Conservation (phyloP, 1,140 invertebrate species). For the Drosophila suzukii region DNA sequence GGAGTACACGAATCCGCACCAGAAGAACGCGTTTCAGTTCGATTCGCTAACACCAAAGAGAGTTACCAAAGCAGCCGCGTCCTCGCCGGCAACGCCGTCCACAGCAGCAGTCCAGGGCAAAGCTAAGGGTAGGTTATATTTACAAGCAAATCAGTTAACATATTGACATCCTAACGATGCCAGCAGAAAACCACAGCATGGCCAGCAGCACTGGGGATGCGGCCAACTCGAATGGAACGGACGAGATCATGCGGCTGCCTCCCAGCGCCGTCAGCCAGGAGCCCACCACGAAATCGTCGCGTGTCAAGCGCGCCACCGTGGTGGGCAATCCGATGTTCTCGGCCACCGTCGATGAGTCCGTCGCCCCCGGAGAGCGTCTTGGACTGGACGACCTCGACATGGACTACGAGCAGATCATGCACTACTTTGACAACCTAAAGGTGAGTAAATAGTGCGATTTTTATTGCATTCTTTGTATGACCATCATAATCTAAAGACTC, state of each 20-base stretch:
- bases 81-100: conserved; percentile 35
- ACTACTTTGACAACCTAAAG: conserved; percentile 98
- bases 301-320: conserved; percentile 91
- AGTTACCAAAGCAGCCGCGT: conserved; percentile 60
- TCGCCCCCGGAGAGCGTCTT: conserved; percentile 85
- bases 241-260: conserved; percentile 70
- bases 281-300: conserved; percentile 85
- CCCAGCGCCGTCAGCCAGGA: conserved; percentile 65
- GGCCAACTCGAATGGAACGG: conserved; percentile 70
- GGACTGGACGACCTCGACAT: conserved; percentile 93
- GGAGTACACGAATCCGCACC: conserved; percentile 78
- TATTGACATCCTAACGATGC: neutral
- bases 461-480: no score
- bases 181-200: conserved; percentile 64
- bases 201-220: conserved; percentile 66
- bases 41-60: conserved; percentile 84
- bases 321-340: conserved; percentile 95
- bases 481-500: neutral
- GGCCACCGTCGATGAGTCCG: conserved; percentile 84
- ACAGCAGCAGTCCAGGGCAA: conserved; percentile 32
- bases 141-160: no score
- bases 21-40: conserved; percentile 83
- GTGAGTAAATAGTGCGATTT: conserved; percentile 85
- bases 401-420: conserved; percentile 98
- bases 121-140: conserved; percentile 24